phyloP scores from a whole-genome alignment of 2,888 invertebrate genomes.

The Oxytorus armatus region DNA sequence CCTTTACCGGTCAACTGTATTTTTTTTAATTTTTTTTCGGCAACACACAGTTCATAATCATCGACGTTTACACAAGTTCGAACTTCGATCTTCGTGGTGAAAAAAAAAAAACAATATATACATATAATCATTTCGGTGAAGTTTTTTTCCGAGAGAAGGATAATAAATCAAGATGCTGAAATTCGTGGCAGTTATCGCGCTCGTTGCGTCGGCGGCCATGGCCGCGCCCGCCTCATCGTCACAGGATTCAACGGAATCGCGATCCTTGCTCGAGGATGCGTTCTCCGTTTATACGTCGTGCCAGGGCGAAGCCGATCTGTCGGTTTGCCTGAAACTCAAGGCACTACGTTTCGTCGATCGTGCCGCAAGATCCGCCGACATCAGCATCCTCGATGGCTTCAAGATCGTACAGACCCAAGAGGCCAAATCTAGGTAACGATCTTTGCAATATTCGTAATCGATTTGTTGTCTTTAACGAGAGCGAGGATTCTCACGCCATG shows the following conservation, averaged over 20 bases:
- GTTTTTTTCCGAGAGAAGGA: constrained; percentile 62
- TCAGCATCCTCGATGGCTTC: constrained; percentile 84
- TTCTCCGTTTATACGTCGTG: constrained; percentile 85
- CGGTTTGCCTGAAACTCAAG: constrained; percentile 92
- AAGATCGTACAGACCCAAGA: constrained; percentile 85
- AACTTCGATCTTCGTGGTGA: constrained; percentile 66
- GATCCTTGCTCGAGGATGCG: constrained; percentile 80
- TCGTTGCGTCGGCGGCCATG: constrained; percentile 75
- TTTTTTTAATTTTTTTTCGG: constrained; percentile 32
- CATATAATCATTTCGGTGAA: constrained; percentile 57
- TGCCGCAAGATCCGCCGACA: constrained; percentile 87
- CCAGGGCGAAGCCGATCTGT: constrained; percentile 87
- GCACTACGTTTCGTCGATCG: constrained; percentile 91
- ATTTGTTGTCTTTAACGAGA: not conserved
- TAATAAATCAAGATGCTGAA: constrained; percentile 78
- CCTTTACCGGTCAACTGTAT: constrained; percentile 49
- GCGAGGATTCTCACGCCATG: not conserved
- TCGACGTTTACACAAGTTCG: constrained; percentile 58
- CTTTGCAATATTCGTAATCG: not conserved
- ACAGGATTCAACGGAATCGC: constrained; percentile 72
- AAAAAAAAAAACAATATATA: constrained; percentile 24
- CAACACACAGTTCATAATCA: constrained; percentile 39
- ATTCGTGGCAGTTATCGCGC: constrained; percentile 78
- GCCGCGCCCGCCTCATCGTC: constrained; percentile 79
- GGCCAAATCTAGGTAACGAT: constrained; percentile 81